These are phyloP conservation scores for Pterois miles DNA, from an alignment of 2,797 vertebrate species.

Conservation along the genomic window DNA sequence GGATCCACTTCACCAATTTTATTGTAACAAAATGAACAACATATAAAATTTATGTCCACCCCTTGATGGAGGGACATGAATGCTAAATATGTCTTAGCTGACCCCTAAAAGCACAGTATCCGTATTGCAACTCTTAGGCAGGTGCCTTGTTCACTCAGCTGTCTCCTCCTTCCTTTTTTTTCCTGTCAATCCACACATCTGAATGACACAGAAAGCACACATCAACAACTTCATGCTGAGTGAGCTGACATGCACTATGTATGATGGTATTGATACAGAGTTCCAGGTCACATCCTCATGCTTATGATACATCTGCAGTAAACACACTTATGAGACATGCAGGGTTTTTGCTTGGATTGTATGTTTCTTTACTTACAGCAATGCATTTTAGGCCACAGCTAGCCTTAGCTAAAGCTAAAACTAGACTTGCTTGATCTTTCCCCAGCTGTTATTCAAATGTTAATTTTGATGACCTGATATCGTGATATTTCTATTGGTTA, in stretches of 20 bases:
- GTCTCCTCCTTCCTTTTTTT: constrained; percentile 19
- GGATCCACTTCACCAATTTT: constrained; percentile 88
- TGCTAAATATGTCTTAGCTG: constrained; percentile 84
- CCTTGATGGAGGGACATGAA: constrained; percentile 84
- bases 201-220: constrained; percentile 54
- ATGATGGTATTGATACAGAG: constrained; percentile 52
- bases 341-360: constrained; percentile 19
- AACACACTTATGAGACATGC: not conserved
- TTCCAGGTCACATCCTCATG: constrained; percentile 35
- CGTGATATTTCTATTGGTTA: not conserved
- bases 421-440: not conserved
- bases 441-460: not conserved
- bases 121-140: constrained; percentile 64
- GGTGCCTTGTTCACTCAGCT: constrained; percentile 58
- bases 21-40: constrained; percentile 87
- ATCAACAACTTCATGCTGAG: constrained; percentile 56
- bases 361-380: not conserved
- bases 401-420: not conserved
- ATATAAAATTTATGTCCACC: constrained; percentile 87
- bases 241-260: constrained; percentile 60
- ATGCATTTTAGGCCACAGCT: too few relatives aligned
- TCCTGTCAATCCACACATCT: constrained; percentile 56
- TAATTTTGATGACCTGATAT: not conserved
- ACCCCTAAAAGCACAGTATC: constrained; percentile 82
- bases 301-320: constrained; percentile 25